Percentiles rank a stretch among this genome's conserved stretches.
phyloP scores from a whole-genome alignment of 2,113 vertebrate genomes.

The Grantiella picta region DNA sequence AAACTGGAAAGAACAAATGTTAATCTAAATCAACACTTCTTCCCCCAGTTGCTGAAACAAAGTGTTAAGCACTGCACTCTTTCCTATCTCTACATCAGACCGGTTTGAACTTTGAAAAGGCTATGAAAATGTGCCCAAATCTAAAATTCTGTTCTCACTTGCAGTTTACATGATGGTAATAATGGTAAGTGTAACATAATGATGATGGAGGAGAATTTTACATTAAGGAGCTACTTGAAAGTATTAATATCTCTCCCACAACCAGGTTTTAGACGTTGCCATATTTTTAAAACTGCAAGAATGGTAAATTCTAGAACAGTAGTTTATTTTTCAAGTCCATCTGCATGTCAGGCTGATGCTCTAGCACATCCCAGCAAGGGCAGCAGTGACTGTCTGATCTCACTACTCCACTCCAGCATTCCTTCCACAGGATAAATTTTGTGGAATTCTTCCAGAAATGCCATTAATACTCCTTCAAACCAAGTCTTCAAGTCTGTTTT shows the following conservation, averaged over 20 bases:
- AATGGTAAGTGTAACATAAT: background rate
- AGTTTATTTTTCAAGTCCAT: background rate
- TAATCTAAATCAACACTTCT: slow-evolving; percentile 41
- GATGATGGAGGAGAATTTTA: background rate
- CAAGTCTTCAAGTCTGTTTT: background rate
- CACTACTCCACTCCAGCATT: background rate
- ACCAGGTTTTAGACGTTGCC: background rate
- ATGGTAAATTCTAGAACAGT: background rate
- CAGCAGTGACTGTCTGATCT: background rate
- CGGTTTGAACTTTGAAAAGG: background rate
- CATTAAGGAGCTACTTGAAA: background rate
- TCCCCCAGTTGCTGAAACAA: background rate
- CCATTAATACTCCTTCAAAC: background rate
- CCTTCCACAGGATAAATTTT: background rate
- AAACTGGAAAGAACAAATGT: slow-evolving; percentile 80
- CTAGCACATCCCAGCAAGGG: background rate
- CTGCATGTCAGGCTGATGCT: background rate
- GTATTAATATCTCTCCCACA: background rate
- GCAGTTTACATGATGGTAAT: background rate
- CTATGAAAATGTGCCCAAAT: background rate
- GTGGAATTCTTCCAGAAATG: background rate
- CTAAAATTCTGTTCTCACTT: background rate
- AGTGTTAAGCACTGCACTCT: background rate
- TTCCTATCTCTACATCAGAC: background rate
- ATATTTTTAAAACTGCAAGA: background rate